These are phyloP conservation scores for Lasius fuliginosus DNA, from an alignment of 2,888 invertebrate species.

Conservation along the genomic window DNA sequence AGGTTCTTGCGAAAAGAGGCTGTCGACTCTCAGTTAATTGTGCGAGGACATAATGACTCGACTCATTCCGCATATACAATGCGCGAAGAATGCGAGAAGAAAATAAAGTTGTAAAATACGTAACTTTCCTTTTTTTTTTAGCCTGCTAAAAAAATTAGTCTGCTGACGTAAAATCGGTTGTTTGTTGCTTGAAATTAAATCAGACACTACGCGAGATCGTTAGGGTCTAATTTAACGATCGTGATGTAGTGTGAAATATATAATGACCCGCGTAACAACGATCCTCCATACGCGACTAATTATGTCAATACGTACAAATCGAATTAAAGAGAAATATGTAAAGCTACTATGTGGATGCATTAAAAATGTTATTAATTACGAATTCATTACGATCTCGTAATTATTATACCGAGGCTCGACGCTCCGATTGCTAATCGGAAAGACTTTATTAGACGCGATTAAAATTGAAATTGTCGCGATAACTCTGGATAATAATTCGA, in stretches of 20 bases:
- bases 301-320: background rate
- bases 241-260: background rate
- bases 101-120: background rate
- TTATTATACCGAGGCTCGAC: background rate
- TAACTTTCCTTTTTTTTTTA: too few species aligned
- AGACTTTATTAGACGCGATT: constrained; percentile 23
- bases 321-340: constrained; percentile 29
- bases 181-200: background rate
- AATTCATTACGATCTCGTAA: constrained; percentile 31
- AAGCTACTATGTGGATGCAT: background rate
- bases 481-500: constrained; percentile 14
- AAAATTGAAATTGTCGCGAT: constrained; percentile 20
- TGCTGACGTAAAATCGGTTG: background rate
- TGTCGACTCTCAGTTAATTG: background rate
- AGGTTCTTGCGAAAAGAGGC: background rate
- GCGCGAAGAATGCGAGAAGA: background rate
- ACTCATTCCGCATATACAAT: background rate
- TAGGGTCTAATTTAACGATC: background rate
- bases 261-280: background rate
- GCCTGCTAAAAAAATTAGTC: too few species aligned
- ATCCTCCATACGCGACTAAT: constrained; percentile 33
- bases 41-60: background rate
- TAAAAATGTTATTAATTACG: constrained; percentile 38
- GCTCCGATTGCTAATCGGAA: constrained; percentile 31
- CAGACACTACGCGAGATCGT: background rate